phyloP scores from a whole-genome alignment of 1,140 invertebrate species.

The Megalonaias nervosa region DNA sequence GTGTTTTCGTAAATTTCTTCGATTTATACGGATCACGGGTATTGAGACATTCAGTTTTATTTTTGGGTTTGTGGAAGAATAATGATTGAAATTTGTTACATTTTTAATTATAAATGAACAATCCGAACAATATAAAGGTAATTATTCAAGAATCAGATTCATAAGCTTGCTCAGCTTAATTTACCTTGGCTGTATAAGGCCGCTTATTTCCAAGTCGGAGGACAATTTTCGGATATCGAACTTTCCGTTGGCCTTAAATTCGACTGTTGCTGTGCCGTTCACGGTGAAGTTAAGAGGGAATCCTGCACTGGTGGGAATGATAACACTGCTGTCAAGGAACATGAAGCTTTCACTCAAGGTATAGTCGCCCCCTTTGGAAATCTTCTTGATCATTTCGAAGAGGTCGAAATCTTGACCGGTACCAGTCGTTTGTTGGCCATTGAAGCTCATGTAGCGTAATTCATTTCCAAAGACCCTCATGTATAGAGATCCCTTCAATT shows the following conservation, averaged over 20 bases:
- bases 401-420: constrained; percentile 43
- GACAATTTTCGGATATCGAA: constrained; percentile 77
- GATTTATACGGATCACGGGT: no score
- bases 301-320: constrained; percentile 87
- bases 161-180: background rate
- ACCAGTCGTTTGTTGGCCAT: constrained; percentile 30
- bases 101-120: no score
- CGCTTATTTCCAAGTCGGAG: constrained; percentile 67
- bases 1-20: no score
- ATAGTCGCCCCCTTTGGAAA: constrained; percentile 65
- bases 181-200: constrained; percentile 58
- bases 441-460: constrained; percentile 69
- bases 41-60: no score
- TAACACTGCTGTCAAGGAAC: constrained; percentile 87
- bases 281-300: constrained; percentile 87
- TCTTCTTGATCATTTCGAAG: constrained; percentile 73
- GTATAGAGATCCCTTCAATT: constrained; percentile 63
- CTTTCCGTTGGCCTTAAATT: constrained; percentile 81
- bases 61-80: no score
- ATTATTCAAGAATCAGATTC: background rate
- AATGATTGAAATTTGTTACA: no score
- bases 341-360: constrained; percentile 76
- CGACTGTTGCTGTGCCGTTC: constrained; percentile 87
- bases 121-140: background rate
- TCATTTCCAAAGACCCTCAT: constrained; percentile 72